Conservation (phyloP, 92 coral and sea anemone genomes). For the Phymanthus crucifer region DNA sequence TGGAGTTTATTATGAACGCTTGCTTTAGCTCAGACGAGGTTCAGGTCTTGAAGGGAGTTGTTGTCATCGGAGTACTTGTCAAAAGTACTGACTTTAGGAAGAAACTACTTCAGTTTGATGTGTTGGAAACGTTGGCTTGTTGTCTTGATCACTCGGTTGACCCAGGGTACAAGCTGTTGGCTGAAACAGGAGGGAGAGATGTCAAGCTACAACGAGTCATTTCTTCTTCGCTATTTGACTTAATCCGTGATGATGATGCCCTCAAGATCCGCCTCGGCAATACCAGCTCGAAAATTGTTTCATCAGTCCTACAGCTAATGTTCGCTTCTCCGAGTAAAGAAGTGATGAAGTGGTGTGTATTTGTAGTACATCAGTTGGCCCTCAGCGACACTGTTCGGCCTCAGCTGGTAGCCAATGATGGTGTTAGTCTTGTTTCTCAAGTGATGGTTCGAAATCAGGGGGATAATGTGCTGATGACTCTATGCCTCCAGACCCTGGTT, state of each 20-base stretch:
- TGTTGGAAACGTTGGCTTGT: conserved; percentile 70
- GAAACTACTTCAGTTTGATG: conserved; percentile 60
- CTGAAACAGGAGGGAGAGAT: conserved; percentile 59
- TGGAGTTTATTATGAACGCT: conserved; percentile 67
- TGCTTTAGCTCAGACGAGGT: conserved; percentile 68
- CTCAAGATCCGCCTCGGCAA: conserved; percentile 54
- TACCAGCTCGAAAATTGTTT: conserved; percentile 61
- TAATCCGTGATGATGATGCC: conserved; percentile 70
- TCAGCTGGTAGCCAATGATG: conserved; percentile 50
- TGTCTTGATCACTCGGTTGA: conserved; percentile 69
- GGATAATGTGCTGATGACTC: conserved; percentile 73
- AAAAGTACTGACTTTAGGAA: conserved; percentile 66
- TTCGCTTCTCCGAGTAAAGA: conserved; percentile 70
- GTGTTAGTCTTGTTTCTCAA: conserved; percentile 64
- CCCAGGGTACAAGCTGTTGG: conserved; percentile 63
- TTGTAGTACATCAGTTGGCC: conserved; percentile 71
- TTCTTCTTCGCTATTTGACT: conserved; percentile 78
- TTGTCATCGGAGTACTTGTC: conserved; percentile 72
- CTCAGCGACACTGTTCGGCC: conserved; percentile 77
- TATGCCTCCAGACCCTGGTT: conserved; percentile 88
- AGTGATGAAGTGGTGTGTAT: conserved; percentile 86
- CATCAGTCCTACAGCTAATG: conserved; percentile 65
- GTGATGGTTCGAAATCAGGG: conserved; percentile 82
- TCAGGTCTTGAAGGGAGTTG: conserved; percentile 79
- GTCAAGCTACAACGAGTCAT: conserved; percentile 68